Evolutionary conservation across 2,113 vertebrate species (phyloP).

Genomic region (Taxidea taxus): DNA sequence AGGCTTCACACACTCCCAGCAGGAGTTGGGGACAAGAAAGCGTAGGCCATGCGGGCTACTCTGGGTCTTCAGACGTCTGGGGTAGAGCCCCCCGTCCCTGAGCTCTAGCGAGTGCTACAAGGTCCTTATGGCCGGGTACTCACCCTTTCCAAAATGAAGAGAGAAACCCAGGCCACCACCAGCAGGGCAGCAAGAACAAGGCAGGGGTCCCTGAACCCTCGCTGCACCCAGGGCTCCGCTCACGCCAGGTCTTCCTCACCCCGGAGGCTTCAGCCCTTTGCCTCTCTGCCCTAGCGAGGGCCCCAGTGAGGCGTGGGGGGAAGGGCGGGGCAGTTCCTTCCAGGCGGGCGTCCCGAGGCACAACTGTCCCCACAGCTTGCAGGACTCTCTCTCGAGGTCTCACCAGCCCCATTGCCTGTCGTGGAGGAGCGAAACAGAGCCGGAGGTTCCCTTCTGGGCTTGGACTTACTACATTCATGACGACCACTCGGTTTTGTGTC

Average conservation of each 20-base stretch:
- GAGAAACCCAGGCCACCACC: neutral
- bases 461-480: rapidly evolving
- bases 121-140: neutral
- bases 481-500: too few relatives aligned
- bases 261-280: too few relatives aligned
- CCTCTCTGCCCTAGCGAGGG: too few relatives aligned
- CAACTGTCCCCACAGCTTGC: neutral
- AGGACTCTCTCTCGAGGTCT: too few relatives aligned
- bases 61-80: too few relatives aligned
- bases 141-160: neutral
- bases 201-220: neutral
- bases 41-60: rapidly evolving
- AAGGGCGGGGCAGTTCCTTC: neutral
- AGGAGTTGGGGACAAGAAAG: neutral
- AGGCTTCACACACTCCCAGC: neutral
- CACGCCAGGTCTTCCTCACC: rapidly evolving
- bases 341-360: neutral
- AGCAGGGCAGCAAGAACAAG: neutral
- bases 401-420: rapidly evolving
- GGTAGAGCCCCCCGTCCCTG: neutral
- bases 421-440: too few relatives aligned
- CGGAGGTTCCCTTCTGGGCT: neutral
- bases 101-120: neutral
- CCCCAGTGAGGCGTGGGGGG: rapidly evolving
- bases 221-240: rapidly evolving